Evolutionary conservation across 1,140 invertebrate genomes (phyloP).

Genomic region (Diorhabda elongata): DNA sequence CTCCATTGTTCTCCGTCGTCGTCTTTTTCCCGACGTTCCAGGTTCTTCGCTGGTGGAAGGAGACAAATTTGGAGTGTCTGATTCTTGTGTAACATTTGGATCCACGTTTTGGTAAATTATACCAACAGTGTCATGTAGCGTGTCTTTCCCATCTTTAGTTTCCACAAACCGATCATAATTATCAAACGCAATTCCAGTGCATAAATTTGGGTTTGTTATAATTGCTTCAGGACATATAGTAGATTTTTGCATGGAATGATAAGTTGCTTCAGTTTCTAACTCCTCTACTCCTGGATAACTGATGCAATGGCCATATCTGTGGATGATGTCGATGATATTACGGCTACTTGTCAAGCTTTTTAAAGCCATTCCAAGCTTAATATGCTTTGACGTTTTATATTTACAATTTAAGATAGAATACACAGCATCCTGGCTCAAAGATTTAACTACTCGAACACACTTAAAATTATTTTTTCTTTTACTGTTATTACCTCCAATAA

Average conservation of each 20-base stretch:
- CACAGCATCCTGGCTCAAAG: conserved; percentile 24
- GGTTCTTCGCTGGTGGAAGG: conserved; percentile 9
- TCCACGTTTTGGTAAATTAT: conserved; percentile 33
- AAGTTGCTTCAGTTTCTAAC: conserved; percentile 41
- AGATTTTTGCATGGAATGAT: conserved; percentile 12
- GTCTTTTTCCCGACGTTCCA: background rate
- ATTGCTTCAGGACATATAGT: conserved; percentile 18
- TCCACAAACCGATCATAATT: conserved; percentile 49
- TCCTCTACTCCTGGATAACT: conserved; percentile 39
- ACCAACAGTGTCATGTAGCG: background rate
- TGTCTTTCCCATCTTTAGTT: conserved; percentile 28
- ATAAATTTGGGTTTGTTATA: too few species aligned
- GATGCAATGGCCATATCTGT: conserved; percentile 32
- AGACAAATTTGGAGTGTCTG: conserved; percentile 8
- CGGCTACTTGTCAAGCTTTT: conserved; percentile 39
- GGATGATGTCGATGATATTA: conserved; percentile 36
- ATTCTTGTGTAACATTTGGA: conserved; percentile 46
- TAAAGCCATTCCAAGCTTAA: conserved; percentile 36
- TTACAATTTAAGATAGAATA: conserved; percentile 4
- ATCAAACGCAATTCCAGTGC: conserved; percentile 26
- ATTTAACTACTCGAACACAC: conserved; percentile 24
- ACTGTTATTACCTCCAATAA: conserved; percentile 3
- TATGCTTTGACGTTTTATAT: conserved; percentile 38
- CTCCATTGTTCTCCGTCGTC: conserved; percentile 12
- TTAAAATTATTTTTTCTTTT: background rate